Evolutionary conservation across 2,888 invertebrate genomes (phyloP), one percentile per base, ranked within the genome.

Genomic region (Phaonia tiefii): DNA sequence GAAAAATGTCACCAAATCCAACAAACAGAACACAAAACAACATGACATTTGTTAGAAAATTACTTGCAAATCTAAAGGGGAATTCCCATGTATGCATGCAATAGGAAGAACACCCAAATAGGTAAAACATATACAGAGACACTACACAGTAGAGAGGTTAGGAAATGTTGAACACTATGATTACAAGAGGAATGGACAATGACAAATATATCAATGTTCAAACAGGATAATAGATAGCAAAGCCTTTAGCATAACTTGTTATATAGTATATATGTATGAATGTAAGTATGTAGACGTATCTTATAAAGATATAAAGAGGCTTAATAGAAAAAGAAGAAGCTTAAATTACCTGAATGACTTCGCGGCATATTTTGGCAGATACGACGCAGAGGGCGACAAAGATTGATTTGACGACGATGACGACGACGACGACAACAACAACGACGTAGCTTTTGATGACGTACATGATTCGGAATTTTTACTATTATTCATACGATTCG

Each of bases 321-420:
- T n/a, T n/a, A n/a, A n/a, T n/a, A n/a, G n/a, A 31, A 72, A 69
- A 25, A 56, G 60, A 49, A 42, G 31, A 49, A 73, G 15, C 56
- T 65, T 65, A 42, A 89, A 87, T 90, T 91, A 91, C 91, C 91
- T 91, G 90, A 89, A 90, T 89, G 91, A 91, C 91, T 91, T 90
- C 89, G 88, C 91, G 88, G 89, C 91, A 88, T 86, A 88, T 89
- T 89, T 90, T 89, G 89, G 88, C 86, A 90, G 89, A 88, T 89
- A 83, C 67, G 86, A 72, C 58, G 84, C 83, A 85, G 83, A 66
- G 26, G 76, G 39, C 3, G 71, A 46, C 54, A 49, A 11, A 46
- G 37, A 15, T 70, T 70, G 63, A 73, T 60, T 75, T 79, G 79
- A 75, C 51, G 78, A 78, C 44, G 71, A 67, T 56, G 78, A 56